These are phyloP conservation scores for Tetranychus truncatus DNA, from an alignment of 2,888 invertebrate genomes.

Conservation along the genomic window DNA sequence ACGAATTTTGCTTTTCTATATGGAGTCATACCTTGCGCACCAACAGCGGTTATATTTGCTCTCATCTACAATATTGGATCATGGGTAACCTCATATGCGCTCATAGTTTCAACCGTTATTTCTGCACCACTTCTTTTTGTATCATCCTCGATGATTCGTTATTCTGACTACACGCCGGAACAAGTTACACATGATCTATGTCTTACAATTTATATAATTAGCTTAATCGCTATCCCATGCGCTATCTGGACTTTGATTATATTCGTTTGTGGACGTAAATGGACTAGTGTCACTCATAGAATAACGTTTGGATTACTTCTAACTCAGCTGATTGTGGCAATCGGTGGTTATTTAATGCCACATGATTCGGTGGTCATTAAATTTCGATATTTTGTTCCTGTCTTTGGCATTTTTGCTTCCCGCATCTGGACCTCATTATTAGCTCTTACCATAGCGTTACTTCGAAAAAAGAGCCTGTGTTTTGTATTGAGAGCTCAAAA, in stretches of 20 bases:
- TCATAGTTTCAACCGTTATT: slow-evolving; percentile 83
- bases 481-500: slow-evolving; percentile 59
- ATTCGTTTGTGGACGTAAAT: slow-evolving; percentile 23
- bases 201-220: slow-evolving; percentile 21
- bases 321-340: slow-evolving; percentile 23
- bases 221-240: slow-evolving; percentile 21
- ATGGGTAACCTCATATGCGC: slow-evolving; percentile 32
- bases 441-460: slow-evolving; percentile 30
- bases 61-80: slow-evolving; percentile 59
- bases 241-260: slow-evolving; percentile 22
- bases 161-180: slow-evolving; percentile 18
- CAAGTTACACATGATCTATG: slow-evolving; percentile 21
- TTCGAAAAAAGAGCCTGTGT: slow-evolving; percentile 56
- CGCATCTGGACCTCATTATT: slow-evolving; percentile 31
- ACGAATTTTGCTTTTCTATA: slow-evolving; percentile 86
- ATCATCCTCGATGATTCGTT: slow-evolving; percentile 43
- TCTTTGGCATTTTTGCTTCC: slow-evolving; percentile 30
- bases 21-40: slow-evolving; percentile 86
- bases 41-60: slow-evolving; percentile 86
- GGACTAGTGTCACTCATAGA: slow-evolving; percentile 25
- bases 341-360: slow-evolving; percentile 25
- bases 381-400: slow-evolving; percentile 23
- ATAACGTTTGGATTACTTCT: slow-evolving; percentile 23
- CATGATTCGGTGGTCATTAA: not conserved
- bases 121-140: slow-evolving; percentile 88